phyloP scores from a whole-genome alignment of 2,888 invertebrate species.

The Melangyna quadrimaculata region DNA sequence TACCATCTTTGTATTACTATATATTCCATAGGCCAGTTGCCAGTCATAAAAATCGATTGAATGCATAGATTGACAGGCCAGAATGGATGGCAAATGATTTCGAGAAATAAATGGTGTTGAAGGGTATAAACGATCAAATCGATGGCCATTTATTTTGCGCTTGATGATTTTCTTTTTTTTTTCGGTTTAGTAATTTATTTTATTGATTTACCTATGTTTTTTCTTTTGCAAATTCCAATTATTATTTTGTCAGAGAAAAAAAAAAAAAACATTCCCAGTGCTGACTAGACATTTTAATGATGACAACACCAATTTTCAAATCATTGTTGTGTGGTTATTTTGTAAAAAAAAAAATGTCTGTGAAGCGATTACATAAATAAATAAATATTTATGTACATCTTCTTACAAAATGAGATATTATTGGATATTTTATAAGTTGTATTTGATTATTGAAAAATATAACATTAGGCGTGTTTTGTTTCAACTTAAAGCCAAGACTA shows the following conservation, averaged over 20 bases:
- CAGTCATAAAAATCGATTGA: conserved; percentile 31
- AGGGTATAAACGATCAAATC: conserved; percentile 14
- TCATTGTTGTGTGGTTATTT: not conserved
- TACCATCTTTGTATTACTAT: not conserved
- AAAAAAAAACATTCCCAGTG: not conserved
- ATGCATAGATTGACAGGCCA: conserved; percentile 19
- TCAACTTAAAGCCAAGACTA: no score
- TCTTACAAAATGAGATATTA: no score
- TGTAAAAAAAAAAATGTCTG: not conserved
- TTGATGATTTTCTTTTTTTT: not conserved
- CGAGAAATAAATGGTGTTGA: conserved; percentile 36
- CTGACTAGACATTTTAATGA: conserved; percentile 17
- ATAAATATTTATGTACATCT: no score
- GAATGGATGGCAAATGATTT: conserved; percentile 26
- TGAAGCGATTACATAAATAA: no score
- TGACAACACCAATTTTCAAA: not conserved
- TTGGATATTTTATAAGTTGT: no score
- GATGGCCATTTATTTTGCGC: conserved; percentile 17
- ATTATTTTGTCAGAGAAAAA: not conserved
- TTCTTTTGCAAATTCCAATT: not conserved
- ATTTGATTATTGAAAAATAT: no score
- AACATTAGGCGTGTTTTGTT: no score
- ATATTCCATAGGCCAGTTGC: not conserved
- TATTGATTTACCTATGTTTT: not conserved
- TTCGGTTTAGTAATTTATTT: not conserved